phyloP scores from a whole-genome alignment of 2,888 invertebrate genomes.

The Brassicogethes aeneus region DNA sequence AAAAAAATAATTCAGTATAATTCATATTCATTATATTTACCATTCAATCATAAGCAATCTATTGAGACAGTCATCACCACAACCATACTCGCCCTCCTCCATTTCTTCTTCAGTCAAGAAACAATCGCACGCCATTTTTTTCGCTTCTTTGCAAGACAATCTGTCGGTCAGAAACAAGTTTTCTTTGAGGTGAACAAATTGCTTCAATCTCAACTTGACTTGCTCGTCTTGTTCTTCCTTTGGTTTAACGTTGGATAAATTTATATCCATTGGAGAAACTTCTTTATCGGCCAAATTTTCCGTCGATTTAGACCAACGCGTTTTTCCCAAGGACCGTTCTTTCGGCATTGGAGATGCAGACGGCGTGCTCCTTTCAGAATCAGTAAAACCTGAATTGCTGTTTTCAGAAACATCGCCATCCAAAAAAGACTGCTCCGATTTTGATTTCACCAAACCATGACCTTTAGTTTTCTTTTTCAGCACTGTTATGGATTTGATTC shows the following conservation, averaged over 20 bases:
- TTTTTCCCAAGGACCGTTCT: slow-evolving; percentile 12
- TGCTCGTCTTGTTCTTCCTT: slow-evolving; percentile 40
- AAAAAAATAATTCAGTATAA: background rate
- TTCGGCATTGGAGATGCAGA: slow-evolving; percentile 16
- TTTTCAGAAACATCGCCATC: slow-evolving; percentile 48
- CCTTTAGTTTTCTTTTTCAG: slow-evolving; percentile 57
- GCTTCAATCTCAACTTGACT: slow-evolving; percentile 55
- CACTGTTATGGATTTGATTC: slow-evolving; percentile 67
- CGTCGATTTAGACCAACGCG: slow-evolving; percentile 13
- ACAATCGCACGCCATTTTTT: slow-evolving; percentile 93
- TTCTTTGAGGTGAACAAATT: slow-evolving; percentile 73
- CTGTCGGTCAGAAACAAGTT: slow-evolving; percentile 80
- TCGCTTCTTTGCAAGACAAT: slow-evolving; percentile 81
- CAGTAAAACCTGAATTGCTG: slow-evolving; percentile 36
- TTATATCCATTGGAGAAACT: slow-evolving; percentile 9
- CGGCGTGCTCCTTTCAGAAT: slow-evolving; percentile 20
- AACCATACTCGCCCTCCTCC: slow-evolving; percentile 73
- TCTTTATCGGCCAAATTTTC: slow-evolving; percentile 15
- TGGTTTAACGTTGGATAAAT: slow-evolving; percentile 15
- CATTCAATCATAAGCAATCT: slow-evolving; percentile 97
- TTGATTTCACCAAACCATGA: slow-evolving; percentile 51
- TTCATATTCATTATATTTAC: slow-evolving; percentile 43
- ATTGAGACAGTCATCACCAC: slow-evolving; percentile 94
- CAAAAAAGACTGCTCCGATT: slow-evolving; percentile 37
- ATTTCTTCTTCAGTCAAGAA: slow-evolving; percentile 81